Conservation (phyloP, 2,113 vertebrate genomes). For the Strigops habroptila region DNA sequence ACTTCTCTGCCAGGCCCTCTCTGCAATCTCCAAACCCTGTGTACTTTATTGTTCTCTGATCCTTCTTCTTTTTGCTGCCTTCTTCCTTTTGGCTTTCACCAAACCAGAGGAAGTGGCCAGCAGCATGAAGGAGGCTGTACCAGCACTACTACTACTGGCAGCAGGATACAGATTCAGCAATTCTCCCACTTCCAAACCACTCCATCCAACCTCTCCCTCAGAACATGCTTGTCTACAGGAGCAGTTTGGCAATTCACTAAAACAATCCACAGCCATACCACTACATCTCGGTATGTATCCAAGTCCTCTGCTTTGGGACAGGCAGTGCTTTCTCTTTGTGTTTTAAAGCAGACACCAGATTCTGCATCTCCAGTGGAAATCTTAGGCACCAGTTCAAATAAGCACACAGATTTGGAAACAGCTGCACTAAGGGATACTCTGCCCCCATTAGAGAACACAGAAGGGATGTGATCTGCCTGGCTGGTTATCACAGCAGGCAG, state of each 20-base stretch:
- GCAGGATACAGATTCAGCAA: accelerated
- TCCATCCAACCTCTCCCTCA: background rate
- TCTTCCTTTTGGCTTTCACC: background rate
- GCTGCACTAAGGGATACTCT: background rate
- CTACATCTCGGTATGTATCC: background rate
- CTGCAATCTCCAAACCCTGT: background rate
- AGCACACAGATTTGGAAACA: background rate
- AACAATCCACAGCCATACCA: background rate
- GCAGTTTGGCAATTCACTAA: background rate
- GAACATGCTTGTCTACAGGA: background rate
- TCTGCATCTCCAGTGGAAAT: background rate
- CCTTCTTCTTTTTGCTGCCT: background rate
- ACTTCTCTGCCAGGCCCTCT: background rate
- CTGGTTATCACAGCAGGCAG: background rate
- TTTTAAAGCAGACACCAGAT: background rate
- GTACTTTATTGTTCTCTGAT: background rate
- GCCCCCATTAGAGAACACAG: background rate
- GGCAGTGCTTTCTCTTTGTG: background rate
- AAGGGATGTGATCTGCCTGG: background rate
- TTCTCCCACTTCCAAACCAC: background rate
- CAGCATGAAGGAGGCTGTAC: background rate
- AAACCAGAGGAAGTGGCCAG: background rate
- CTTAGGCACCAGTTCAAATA: background rate
- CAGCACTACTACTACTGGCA: background rate
- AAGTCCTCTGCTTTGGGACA: background rate